Evolutionary conservation across 2,888 invertebrate genomes (phyloP), one percentile per base, ranked within the genome.

Genomic region (Nemurella pictetii): DNA sequence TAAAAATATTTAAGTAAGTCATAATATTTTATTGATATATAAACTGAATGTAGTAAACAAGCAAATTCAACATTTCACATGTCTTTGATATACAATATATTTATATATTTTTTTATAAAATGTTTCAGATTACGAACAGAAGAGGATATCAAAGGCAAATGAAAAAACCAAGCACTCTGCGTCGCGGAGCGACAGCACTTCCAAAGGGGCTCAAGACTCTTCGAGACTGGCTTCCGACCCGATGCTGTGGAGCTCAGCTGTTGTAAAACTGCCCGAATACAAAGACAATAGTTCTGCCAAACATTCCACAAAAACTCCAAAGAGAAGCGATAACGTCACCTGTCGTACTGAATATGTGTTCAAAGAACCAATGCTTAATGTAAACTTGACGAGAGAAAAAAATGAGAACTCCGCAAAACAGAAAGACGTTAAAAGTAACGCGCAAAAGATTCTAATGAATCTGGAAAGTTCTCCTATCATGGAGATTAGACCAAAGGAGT

Each of bases 291-390:
- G n/a, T n/a, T n/a, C 72, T 36, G 29, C 75, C 30, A 77, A 73
- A 20, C 25, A 28, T 55, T 82, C 83, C 27, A 81, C 83, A 55
- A 83, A 83, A 28, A 29, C 25, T 78, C 80, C n/a, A 27, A 80
- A 36, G 27, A 55, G 55, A n/a, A 26, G 28, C 9, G 81, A 83
- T 12, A 80, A 85, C 12, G 80, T 55, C 26, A 26, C 83, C 28
- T 85, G 85, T 77, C 81, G 78, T 28, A 85, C 85, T 72, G 85
- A 86, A 36, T 86, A 85, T 84, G 83, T 85, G 30, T 86, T 86
- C 35, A 84, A 85, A 77, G 86, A 86, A 72, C 12, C 83, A n/a
- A 80, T 77, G 20, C 15, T 73, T 26, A 81, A 84, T 25, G 35
- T 83, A 20, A 73, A 72, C 28, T 20, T 55, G 36, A 74, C 81